A percentile compares a stretch with the other conserved stretches of the same genome.
phyloP scores from a whole-genome alignment of 2,113 vertebrate species.

The Sceloporus tristichus region DNA sequence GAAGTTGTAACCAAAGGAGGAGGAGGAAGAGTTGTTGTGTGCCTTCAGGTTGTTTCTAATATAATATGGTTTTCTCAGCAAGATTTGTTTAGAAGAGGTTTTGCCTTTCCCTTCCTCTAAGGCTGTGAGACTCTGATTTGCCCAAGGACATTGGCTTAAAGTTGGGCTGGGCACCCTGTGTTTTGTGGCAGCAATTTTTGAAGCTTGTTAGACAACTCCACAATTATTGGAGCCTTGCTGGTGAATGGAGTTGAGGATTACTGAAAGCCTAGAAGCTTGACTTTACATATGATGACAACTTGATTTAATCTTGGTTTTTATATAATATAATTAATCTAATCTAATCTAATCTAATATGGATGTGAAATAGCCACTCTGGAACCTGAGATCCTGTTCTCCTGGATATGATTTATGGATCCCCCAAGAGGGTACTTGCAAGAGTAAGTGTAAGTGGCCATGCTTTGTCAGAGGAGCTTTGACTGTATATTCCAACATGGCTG shows the following conservation, averaged over 20 bases:
- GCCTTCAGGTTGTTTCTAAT: no score
- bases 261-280: not conserved
- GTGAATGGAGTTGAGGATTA: no score
- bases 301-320: no score
- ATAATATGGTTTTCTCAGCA: no score
- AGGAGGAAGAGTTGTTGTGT: not conserved
- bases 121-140: no score
- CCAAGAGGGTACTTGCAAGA: no score
- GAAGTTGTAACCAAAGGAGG: not conserved
- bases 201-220: not conserved
- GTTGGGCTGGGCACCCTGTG: not conserved
- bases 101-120: no score
- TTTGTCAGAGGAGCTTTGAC: not conserved
- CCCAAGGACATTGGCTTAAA: not conserved
- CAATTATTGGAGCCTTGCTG: not conserved
- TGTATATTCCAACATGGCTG: not conserved
- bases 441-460: no score
- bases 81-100: no score
- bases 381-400: not conserved
- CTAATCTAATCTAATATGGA: not conserved
- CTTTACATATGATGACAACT: not conserved
- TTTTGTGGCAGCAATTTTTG: not conserved
- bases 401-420: not conserved
- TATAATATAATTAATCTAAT: no score
- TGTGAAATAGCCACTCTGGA: not conserved